Percentiles rank a stretch among this genome's conserved stretches.
These are phyloP conservation scores for Hippocampus guttulatus DNA, from an alignment of 2,113 vertebrate species.

Conservation along the genomic window DNA sequence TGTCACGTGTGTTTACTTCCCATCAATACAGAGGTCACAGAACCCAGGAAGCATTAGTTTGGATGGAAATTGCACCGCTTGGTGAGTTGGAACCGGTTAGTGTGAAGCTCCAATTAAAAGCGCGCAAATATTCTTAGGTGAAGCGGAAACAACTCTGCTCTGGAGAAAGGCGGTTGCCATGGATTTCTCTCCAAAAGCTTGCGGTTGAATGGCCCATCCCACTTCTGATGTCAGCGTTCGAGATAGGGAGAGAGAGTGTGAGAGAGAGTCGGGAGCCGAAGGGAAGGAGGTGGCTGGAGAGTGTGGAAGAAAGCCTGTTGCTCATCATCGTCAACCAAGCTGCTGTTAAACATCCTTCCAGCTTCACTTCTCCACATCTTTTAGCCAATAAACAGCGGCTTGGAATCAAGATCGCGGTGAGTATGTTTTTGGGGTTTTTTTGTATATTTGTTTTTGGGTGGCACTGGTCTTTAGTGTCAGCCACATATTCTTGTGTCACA, in stretches of 20 bases:
- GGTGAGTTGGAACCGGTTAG: conserved; percentile 35
- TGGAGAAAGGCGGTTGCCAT: conserved; percentile 71
- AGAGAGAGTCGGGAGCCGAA: not conserved
- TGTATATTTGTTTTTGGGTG: not conserved
- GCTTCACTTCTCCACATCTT: conserved; percentile 42
- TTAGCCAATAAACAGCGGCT: conserved; percentile 13
- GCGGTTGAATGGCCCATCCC: conserved; percentile 69
- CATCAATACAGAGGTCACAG: conserved; percentile 47
- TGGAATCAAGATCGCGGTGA: conserved; percentile 42
- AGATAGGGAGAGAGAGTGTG: conserved; percentile 22
- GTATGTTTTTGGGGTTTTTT: conserved; percentile 25
- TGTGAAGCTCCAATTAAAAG: conserved; percentile 37
- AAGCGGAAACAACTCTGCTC: conserved; percentile 32
- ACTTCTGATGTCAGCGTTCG: conserved; percentile 74
- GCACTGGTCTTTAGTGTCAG: not conserved
- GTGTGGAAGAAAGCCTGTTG: conserved; percentile 67
- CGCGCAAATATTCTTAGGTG: conserved; percentile 47
- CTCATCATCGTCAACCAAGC: conserved; percentile 58
- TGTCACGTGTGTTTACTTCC: conserved; percentile 23
- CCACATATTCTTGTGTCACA: not conserved
- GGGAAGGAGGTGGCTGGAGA: conserved; percentile 5
- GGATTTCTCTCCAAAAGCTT: conserved; percentile 74
- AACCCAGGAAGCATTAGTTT: conserved; percentile 7
- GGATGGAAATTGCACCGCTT: conserved; percentile 43
- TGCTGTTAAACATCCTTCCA: conserved; percentile 38